Percentiles rank a stretch among this genome's conserved stretches.
These are phyloP conservation scores for Euphydryas editha DNA, from an alignment of 2,888 invertebrate genomes.

Conservation along the genomic window DNA sequence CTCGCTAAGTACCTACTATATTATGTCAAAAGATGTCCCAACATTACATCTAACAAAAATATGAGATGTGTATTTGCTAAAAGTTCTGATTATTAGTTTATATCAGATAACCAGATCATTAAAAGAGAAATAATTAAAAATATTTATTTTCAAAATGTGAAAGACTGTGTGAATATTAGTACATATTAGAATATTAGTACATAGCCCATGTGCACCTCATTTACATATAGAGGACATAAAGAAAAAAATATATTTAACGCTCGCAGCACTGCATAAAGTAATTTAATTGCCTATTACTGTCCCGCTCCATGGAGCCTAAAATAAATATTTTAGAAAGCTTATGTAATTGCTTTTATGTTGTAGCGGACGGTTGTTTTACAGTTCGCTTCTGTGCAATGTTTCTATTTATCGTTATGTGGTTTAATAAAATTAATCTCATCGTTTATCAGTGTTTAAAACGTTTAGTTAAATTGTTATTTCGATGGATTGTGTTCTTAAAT, in stretches of 20 bases:
- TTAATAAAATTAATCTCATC: constrained; percentile 9
- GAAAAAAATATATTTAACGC: constrained; percentile 20
- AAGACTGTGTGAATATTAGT: background rate
- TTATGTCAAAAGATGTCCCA: no score
- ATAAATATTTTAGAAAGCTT: constrained; percentile 31
- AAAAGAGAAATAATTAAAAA: background rate
- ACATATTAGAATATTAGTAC: constrained; percentile 5
- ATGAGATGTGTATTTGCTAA: no score
- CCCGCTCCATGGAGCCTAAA: constrained; percentile 18
- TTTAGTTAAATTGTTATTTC: background rate
- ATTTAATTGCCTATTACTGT: constrained; percentile 32
- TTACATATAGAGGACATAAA: constrained; percentile 30
- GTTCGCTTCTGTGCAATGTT: constrained; percentile 14
- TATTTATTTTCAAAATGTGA: background rate
- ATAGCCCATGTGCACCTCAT: constrained; percentile 16
- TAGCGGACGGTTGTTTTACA: constrained; percentile 27
- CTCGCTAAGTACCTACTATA: no score
- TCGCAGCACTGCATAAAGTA: constrained; percentile 27
- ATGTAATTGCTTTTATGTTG: constrained; percentile 25
- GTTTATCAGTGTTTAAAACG: constrained; percentile 3
- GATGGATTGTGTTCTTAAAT: background rate
- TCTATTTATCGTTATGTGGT: constrained; percentile 11
- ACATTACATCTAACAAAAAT: no score
- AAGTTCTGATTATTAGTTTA: no score
- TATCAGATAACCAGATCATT: no score